Conservation (phyloP, 2,797 vertebrate genomes). For the Sebastes wilsoni region DNA sequence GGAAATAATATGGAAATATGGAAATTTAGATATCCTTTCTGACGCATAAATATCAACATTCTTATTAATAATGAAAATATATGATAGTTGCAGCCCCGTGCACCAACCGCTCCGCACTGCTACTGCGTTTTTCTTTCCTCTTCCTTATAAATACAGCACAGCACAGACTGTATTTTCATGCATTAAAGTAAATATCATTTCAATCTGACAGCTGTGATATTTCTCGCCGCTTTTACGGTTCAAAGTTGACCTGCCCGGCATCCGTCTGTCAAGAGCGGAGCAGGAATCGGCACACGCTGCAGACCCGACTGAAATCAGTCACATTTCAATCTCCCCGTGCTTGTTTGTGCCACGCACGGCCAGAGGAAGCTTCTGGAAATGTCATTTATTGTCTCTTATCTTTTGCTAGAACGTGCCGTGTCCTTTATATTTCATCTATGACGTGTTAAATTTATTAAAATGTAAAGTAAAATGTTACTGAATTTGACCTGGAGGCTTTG, state of each 20-base stretch:
- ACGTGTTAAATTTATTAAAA: background rate
- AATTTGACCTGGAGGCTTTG: constrained; percentile 1
- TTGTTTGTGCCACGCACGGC: background rate
- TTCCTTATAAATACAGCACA: background rate
- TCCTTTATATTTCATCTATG: no score
- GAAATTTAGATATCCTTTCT: background rate
- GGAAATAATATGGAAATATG: background rate
- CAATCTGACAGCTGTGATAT: constrained; percentile 9
- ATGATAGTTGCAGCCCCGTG: background rate
- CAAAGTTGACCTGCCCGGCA: background rate
- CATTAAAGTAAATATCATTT: background rate
- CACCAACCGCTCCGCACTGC: background rate
- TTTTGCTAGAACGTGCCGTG: background rate
- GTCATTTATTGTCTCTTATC: constrained; percentile 3
- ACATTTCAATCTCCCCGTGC: background rate
- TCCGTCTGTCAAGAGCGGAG: constrained; percentile 2
- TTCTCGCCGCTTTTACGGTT: constrained; percentile 26
- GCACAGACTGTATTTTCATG: background rate
- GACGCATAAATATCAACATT: background rate
- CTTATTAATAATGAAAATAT: background rate
- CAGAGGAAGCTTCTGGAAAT: constrained; percentile 15
- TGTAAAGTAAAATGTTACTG: background rate
- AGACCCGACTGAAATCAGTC: constrained; percentile 6
- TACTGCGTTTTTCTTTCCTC: background rate
- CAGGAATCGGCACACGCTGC: background rate